phyloP scores from a whole-genome alignment of 2,797 vertebrate genomes.

The Morus bassanus region DNA sequence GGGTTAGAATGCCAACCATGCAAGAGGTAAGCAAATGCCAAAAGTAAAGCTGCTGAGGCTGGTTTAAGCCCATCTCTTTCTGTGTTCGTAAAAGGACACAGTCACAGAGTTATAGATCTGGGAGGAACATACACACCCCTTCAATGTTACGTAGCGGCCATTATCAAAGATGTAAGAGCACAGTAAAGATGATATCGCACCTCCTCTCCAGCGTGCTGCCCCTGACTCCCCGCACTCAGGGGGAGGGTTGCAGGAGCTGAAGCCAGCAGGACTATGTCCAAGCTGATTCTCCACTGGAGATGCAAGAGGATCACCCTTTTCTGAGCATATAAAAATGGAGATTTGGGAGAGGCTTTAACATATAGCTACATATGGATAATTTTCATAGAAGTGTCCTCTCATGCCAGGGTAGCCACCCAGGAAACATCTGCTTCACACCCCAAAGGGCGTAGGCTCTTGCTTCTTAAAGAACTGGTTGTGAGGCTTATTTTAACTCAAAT shows the following conservation, averaged over 20 bases:
- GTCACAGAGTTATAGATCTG: not conserved
- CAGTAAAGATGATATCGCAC: not conserved
- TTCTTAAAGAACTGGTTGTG: not conserved
- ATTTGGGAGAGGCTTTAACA: not conserved
- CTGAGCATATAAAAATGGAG: not conserved
- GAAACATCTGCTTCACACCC: not conserved
- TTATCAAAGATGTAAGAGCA: not conserved
- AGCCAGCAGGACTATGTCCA: not conserved
- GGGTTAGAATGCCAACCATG: not conserved
- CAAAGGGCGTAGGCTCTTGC: not conserved
- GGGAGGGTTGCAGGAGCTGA: not conserved
- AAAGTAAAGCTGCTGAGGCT: not conserved
- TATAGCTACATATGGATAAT: not conserved
- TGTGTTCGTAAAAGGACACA: not conserved
- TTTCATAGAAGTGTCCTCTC: not conserved
- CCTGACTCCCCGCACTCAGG: rapidly evolving
- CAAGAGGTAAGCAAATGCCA: not conserved
- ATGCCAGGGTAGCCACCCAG: not conserved
- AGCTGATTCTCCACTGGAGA: not conserved
- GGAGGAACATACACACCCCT: not conserved
- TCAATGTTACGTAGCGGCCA: not conserved
- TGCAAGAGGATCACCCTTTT: not conserved
- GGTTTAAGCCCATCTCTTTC: not conserved
- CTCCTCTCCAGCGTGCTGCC: not conserved
- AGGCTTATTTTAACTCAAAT: not conserved